Base-by-base conservation (phyloP, 2,797 vertebrate species). In the Myioborus miniatus region DNA sequence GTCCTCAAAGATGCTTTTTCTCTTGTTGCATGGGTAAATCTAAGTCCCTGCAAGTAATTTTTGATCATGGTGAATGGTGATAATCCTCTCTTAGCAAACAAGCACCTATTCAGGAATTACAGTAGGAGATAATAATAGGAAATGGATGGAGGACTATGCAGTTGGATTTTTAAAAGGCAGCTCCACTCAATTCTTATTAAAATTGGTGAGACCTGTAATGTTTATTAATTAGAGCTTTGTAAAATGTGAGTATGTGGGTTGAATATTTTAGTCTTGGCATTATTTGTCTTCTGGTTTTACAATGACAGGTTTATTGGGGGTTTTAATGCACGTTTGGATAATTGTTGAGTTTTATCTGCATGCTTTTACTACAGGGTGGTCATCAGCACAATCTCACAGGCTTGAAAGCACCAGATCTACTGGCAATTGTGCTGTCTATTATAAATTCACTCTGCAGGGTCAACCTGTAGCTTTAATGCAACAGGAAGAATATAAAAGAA, bases 181-280 rank as follows among this genome's bases (percentile, higher is more conserved):
- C 76, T 91, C 55, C 6, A 3, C 50, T 71, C 62, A 17, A 14
- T 89, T 88, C 85, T 71, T 88, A 71, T 80, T 92, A 83, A 96
- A 94, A 93, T 50, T 65, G 60, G 71, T 89, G 56, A 85, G 78
- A 93, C 83, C 81, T 79, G 41, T 87, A 85, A 90, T 89, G 92
- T 89, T 91, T 96, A 69, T 87, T 93, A 93, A 92, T 95, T 69
- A 86, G 62, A 83, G 76, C 90, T 95, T 96, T 93, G 89, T 87
- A 77, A 95, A 93, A 83, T 59, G 21, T 65, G 69, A 96, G 79
- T 16, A 20, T 22, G 79, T 89, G 93, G 79, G 71, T 76, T 88
- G 91, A 91, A 88, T 90, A 67, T 93, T 96, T 95, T 86, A 83
- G 12, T 72, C 76, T 27, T 76, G 76, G 74, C 68, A 53, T 92